Base-by-base conservation (phyloP, 1,140 invertebrate species). In the Mya arenaria region DNA sequence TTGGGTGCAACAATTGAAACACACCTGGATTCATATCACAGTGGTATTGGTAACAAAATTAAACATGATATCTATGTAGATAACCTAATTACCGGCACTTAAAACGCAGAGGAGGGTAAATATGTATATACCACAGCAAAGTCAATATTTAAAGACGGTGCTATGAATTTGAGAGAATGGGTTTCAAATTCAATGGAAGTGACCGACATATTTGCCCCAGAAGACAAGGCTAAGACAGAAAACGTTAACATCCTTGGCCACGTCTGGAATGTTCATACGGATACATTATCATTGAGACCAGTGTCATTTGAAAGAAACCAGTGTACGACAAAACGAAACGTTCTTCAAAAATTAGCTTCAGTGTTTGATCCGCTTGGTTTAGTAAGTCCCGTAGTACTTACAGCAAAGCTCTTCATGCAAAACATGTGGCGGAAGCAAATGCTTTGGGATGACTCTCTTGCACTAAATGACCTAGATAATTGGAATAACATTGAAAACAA, bases 1-100 rank as follows among this genome's bases (percentile, higher is more conserved):
- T 52, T 65, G 13, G 77, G 41, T n/a, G 63, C 48, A 66, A 65
- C 63, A 8, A 36, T 71, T 48, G 44, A 48, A 15, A n/a, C n/a
- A n/a, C n/a, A n/a, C n/a, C n/a, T n/a, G n/a, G n/a, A n/a, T n/a
- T n/a, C n/a, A n/a, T n/a, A n/a, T n/a, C n/a, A n/a, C n/a, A n/a
- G n/a, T n/a, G n/a, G n/a, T n/a, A n/a, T n/a, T n/a, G n/a, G n/a
- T n/a, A n/a, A n/a, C n/a, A n/a, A n/a, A n/a, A n/a, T n/a, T n/a
- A n/a, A n/a, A n/a, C n/a, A n/a, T n/a, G n/a, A n/a, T n/a, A n/a
- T n/a, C n/a, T n/a, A n/a, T n/a, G n/a, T n/a, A n/a, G n/a, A n/a
- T n/a, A n/a, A n/a, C n/a, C n/a, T n/a, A n/a, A n/a, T n/a, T n/a
- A n/a, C n/a, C n/a, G n/a, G n/a, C n/a, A n/a, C n/a, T n/a, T n/a